Evolutionary conservation across 1,140 invertebrate species (phyloP), one percentile per base, ranked within the genome.

Genomic region (Caenorhabditis remanei): DNA sequence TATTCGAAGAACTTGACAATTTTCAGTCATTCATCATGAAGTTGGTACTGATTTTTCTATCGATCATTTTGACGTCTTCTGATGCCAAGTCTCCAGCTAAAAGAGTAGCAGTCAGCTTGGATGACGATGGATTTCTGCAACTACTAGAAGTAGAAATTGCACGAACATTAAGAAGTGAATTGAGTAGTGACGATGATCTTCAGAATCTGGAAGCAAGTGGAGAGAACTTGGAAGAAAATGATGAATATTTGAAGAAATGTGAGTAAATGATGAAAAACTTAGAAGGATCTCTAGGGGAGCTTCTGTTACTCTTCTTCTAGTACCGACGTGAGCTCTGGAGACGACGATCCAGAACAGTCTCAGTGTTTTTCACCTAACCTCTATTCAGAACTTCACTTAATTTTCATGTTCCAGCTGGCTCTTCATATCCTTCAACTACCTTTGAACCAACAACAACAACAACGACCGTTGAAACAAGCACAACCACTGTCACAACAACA

Each of bases 111-210:
- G 19, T 71, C 16, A 41, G 67, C 0, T 13, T 50, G n/a, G 46
- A 24, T n/a, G 46, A 79, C 8, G 71, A 79, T 11, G 11, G n/a
- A 8, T 50, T 79, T 11, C n/a, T 79, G 43, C 71, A 48, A 24
- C 46, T 79, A 11, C n/a, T 79, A 9, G 71, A 79, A 53, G 43
- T 32, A n/a, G 71, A 79, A 50, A 79, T 79, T 4, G 21, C 46
- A 14, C n/a, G 71, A 50, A 79, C 71, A 5, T 13, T 79, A 9
- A 43, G 71, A 43, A 79, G 71, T 9, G 71, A 79, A 50, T 19
- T 79, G 43, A 79, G 46, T 21, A 79, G 71, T 79, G 71, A 79
- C 14, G 71, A 79, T 79, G 71, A 79, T 9, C 46, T 79, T 4
- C 71, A 79, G 11, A 48, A 79, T 50, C 19, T 79, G 71, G 71